These are phyloP conservation scores for Hemiprocne comata DNA, from an alignment of 2,113 vertebrate genomes.

Conservation along the genomic window DNA sequence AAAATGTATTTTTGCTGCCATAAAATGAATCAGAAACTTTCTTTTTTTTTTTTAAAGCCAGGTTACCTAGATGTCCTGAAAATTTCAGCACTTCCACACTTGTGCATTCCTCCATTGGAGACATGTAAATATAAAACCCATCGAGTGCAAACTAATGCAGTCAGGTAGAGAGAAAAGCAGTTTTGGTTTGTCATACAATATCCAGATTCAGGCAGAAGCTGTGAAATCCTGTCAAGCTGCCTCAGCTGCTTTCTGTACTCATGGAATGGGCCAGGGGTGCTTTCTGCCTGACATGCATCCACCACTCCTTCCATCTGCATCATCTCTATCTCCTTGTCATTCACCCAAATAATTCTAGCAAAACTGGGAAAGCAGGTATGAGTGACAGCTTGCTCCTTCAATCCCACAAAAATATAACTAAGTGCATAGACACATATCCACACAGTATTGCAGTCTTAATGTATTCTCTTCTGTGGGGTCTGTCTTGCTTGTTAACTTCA, in stretches of 20 bases:
- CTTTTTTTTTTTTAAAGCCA: neutral
- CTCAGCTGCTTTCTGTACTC: neutral
- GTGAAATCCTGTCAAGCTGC: neutral
- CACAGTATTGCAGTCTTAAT: neutral
- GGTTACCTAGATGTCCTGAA: neutral
- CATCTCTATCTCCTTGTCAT: neutral
- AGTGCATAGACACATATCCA: neutral
- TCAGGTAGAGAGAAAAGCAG: slow-evolving; percentile 22
- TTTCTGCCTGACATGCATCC: neutral
- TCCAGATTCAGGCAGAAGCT: neutral
- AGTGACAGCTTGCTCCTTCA: neutral
- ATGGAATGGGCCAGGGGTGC: neutral
- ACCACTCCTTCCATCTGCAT: neutral
- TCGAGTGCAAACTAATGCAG: slow-evolving; percentile 1
- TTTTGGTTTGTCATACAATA: slow-evolving; percentile 15
- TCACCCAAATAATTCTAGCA: neutral
- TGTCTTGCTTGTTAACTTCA: neutral
- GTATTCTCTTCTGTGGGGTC: neutral
- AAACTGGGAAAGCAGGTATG: neutral
- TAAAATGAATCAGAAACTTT: neutral
- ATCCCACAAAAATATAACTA: neutral
- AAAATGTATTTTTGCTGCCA: neutral
- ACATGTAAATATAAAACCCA: slow-evolving; percentile 9
- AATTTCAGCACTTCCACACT: neutral
- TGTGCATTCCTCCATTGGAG: neutral